Base-by-base conservation (phyloP, 2,113 vertebrate genomes). In the Micronisus gabar region DNA sequence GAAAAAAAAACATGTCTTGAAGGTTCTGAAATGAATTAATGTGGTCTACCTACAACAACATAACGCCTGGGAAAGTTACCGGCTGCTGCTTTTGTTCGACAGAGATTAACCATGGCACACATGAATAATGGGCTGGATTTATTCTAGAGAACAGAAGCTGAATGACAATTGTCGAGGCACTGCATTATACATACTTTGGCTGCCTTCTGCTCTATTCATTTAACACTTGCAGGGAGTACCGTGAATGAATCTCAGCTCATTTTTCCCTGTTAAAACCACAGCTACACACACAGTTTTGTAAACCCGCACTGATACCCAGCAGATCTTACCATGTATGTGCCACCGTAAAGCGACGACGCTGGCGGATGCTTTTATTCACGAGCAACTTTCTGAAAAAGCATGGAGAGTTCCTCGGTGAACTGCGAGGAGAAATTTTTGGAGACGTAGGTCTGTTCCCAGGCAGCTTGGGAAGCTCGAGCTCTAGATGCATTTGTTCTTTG, bases 341-440 rank as follows among this genome's bases (percentile, higher is more conserved):
- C 90, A 99, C 99, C 3, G 99, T 99, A 97, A 99, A 99, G 90
- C 99, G 99, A 2, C 99, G 99, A 48, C 99, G 99, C 98, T 99
- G 99, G 30, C 99, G 98, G 94, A 99, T 99, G 98, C 99, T 99
- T 98, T 99, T 99, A 97, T 99, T 99, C 95, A 99, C 99, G 97
- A 99, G 98, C 98, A 99, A 99, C 98, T 99, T 99, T 98, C 99
- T 98, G 97, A 99, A 99, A 81, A 99, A 99, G 86, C 99, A 99
- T 0, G 99, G 98, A 36, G 98, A 99, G 98, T 98, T 99, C 97
- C 98, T 98, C 4, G 98, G 98, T 6, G 99, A 99, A 97, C 99
- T 99, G 96, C 99, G 98, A 14, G 99, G 99, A n/a, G 99, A 99
- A 81, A 99, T 99, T 95, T 99, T 99, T 8, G 99, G 99, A 79